These are phyloP conservation scores for Urocynchramus pylzowi DNA, from an alignment of 2,113 vertebrate genomes.

Conservation along the genomic window DNA sequence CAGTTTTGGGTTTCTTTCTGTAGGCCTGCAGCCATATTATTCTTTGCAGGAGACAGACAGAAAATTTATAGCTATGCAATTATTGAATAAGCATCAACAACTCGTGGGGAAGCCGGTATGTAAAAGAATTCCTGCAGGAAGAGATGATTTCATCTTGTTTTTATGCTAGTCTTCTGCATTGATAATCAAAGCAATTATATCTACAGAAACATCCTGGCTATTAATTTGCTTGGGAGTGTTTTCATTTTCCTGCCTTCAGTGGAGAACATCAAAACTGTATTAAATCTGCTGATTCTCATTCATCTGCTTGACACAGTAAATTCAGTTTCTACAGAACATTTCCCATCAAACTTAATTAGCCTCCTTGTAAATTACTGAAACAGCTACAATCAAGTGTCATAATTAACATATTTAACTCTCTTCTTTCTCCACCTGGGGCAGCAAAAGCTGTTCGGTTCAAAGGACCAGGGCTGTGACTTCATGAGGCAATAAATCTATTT, in stretches of 20 bases:
- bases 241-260: background rate
- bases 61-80: slow-evolving; percentile 35
- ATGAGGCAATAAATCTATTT: background rate
- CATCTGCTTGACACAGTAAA: background rate
- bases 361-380: background rate
- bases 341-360: background rate
- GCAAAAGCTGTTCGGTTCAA: background rate
- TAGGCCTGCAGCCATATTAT: slow-evolving; percentile 10
- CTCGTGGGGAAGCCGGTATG: background rate
- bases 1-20: background rate
- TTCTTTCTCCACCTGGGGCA: background rate
- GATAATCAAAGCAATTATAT: background rate
- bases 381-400: background rate
- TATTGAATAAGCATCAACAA: background rate
- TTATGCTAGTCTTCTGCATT: background rate
- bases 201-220: background rate
- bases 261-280: background rate
- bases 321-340: background rate
- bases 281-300: background rate
- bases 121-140: background rate
- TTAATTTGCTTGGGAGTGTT: background rate
- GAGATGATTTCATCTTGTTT: background rate
- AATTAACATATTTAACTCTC: background rate
- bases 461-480: background rate
- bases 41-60: background rate